A percentile compares a stretch with the other conserved stretches of the same genome.
These are phyloP conservation scores for Podarcis cretensis DNA, from an alignment of 2,113 vertebrate genomes.

Conservation along the genomic window DNA sequence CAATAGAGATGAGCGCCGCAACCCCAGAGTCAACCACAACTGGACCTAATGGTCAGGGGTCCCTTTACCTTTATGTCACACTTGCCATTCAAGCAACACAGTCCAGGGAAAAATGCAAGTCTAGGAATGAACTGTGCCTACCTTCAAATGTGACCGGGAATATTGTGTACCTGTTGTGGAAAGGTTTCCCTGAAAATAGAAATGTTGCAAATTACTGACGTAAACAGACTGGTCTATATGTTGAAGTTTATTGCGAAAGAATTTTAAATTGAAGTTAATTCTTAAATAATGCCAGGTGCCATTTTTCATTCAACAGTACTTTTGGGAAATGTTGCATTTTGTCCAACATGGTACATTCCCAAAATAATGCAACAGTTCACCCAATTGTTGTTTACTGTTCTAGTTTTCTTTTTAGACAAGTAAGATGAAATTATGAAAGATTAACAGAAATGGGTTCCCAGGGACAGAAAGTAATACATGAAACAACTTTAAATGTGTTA, in stretches of 20 bases:
- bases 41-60: no score
- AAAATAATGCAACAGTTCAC: slow-evolving; percentile 57
- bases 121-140: not conserved
- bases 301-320: not conserved
- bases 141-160: not conserved
- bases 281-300: not conserved
- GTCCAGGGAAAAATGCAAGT: not conserved
- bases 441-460: slow-evolving; percentile 9
- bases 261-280: slow-evolving; percentile 5
- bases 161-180: not conserved
- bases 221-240: accelerated
- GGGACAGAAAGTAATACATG: not conserved
- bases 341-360: slow-evolving; percentile 48
- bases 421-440: slow-evolving; percentile 2
- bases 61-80: not conserved
- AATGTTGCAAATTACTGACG: not conserved
- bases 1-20: no score
- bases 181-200: not conserved
- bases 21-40: no score
- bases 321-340: slow-evolving; percentile 48
- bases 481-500: slow-evolving; percentile 24
- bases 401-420: slow-evolving; percentile 3
- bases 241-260: not conserved
- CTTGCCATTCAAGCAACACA: no score
- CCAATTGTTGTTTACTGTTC: slow-evolving; percentile 46